A percentile compares a stretch with the other conserved stretches of the same genome.
These are phyloP conservation scores for Leptodactylus fuscus DNA, from an alignment of 2,113 vertebrate genomes.

Conservation along the genomic window DNA sequence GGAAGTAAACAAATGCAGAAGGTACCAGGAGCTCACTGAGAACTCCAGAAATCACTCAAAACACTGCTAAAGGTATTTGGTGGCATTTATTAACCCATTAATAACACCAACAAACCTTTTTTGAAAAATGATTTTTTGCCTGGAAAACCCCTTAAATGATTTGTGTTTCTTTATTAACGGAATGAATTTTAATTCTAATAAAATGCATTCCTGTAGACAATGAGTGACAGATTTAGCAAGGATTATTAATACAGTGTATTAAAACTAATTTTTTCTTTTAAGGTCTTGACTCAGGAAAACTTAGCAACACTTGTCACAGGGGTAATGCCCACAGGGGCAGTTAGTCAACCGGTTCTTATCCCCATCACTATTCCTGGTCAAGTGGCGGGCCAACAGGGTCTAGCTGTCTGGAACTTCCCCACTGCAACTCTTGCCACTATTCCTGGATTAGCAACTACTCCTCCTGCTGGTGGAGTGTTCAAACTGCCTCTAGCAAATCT, in stretches of 20 bases:
- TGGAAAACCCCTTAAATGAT: no score
- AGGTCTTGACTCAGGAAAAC: slow-evolving; percentile 97
- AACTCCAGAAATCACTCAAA: no score
- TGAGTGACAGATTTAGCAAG: background rate
- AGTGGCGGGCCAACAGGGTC: slow-evolving; percentile 89
- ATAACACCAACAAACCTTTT: no score
- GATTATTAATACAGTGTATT: background rate
- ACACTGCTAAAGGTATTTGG: no score
- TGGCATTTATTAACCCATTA: no score
- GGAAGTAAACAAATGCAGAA: no score
- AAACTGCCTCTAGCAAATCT: slow-evolving; percentile 89
- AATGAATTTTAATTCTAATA: no score
- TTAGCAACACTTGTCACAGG: slow-evolving; percentile 95
- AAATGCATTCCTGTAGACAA: background rate
- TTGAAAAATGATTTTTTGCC: no score
- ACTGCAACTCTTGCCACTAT: slow-evolving; percentile 90
- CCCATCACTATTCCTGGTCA: slow-evolving; percentile 94
- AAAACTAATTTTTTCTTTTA: slow-evolving; percentile 63
- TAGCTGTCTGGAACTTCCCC: slow-evolving; percentile 93
- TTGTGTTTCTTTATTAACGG: no score
- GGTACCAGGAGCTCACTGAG: no score
- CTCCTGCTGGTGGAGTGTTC: slow-evolving; percentile 84
- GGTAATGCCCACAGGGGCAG: slow-evolving; percentile 92
- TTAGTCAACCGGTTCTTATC: slow-evolving; percentile 96
- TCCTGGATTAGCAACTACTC: slow-evolving; percentile 84